Conservation (phyloP, 2,888 invertebrate species). For the Cephus pulcher region DNA sequence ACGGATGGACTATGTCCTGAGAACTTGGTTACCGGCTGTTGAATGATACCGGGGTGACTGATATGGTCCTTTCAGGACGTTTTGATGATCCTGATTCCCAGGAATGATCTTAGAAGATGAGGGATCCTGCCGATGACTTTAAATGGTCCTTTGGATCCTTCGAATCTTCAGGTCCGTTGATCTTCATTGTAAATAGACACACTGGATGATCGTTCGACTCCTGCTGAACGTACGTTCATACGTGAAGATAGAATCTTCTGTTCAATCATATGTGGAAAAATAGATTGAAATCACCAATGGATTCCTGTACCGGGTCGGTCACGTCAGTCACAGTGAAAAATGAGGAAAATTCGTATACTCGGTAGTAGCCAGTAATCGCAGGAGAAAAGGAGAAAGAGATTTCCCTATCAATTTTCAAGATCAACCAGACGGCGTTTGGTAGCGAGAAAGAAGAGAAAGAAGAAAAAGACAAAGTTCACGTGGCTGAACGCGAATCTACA, state of each 20-base stretch:
- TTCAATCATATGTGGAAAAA: not conserved
- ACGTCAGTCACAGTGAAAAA: not conserved
- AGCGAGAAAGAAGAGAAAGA: not conserved
- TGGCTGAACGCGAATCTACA: constrained; percentile 46
- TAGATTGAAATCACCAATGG: not conserved
- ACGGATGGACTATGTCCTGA: not conserved
- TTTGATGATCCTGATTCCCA: not conserved
- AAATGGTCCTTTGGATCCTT: too few species aligned
- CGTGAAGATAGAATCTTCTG: not conserved
- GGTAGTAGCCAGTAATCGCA: not conserved
- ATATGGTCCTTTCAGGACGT: not conserved
- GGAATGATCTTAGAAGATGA: not conserved
- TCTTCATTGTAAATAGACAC: not conserved
- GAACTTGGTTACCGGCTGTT: not conserved
- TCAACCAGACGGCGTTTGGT: not conserved
- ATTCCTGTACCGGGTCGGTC: not conserved
- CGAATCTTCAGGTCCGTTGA: not conserved
- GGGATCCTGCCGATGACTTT: not conserved
- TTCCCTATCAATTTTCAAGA: not conserved
- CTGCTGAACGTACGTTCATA: not conserved
- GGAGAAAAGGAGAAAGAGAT: not conserved
- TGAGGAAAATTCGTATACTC: not conserved
- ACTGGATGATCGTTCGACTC: not conserved
- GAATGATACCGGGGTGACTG: not conserved
- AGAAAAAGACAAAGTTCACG: not conserved